Conservation (phyloP, 2,113 vertebrate species). For the Petroica traversi region DNA sequence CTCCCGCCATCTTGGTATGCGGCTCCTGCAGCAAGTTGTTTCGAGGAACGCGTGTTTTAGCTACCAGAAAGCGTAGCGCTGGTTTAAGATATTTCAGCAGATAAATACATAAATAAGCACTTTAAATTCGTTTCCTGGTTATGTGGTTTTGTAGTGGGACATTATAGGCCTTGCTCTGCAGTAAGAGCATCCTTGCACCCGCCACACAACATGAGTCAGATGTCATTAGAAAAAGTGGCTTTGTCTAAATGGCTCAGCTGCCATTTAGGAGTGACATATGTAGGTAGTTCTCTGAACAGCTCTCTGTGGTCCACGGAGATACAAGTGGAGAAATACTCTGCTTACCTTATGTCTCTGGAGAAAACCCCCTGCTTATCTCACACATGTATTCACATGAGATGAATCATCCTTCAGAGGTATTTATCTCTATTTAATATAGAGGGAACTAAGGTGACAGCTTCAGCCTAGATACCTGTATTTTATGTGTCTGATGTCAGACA, state of each 20-base stretch:
- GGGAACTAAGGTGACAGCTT: background rate
- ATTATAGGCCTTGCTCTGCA: background rate
- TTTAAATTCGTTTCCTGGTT: background rate
- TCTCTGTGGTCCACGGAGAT: background rate
- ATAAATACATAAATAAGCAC: background rate
- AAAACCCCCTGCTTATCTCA: background rate
- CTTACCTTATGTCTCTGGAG: background rate
- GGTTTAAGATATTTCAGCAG: too few species aligned
- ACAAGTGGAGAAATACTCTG: background rate
- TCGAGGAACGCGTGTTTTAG: rapidly evolving
- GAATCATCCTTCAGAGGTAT: background rate
- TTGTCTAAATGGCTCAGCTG: background rate
- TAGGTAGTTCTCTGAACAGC: background rate
- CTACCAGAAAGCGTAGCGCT: background rate
- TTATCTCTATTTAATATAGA: background rate
- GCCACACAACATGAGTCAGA: rapidly evolving
- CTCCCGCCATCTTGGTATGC: background rate
- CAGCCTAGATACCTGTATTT: background rate
- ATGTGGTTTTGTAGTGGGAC: background rate
- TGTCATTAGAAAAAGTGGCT: background rate
- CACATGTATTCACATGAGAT: background rate
- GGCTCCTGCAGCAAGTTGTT: rapidly evolving
- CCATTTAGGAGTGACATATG: rapidly evolving
- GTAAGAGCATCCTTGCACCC: rapidly evolving
- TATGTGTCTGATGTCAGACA: background rate